phyloP scores from a whole-genome alignment of 2,113 vertebrate species.

The Xiphophorus couchianus region DNA sequence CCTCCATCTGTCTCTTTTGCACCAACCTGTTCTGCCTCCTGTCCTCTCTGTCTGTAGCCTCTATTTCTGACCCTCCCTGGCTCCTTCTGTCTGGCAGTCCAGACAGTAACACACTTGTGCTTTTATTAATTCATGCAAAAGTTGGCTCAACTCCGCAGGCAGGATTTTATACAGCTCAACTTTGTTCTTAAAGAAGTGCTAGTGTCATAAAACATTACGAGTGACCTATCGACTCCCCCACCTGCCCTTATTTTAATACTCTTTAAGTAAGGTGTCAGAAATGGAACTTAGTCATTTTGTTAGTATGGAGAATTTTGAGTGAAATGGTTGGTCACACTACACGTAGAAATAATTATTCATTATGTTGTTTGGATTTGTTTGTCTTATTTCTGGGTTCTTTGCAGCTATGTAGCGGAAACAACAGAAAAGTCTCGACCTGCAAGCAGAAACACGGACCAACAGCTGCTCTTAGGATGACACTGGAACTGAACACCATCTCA shows the following conservation, averaged over 20 bases:
- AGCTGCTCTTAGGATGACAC: neutral
- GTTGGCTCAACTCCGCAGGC: slow-evolving; percentile 45
- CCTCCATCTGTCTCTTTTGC: slow-evolving; percentile 10
- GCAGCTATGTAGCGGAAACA: slow-evolving; percentile 91
- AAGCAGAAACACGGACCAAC: slow-evolving; percentile 3
- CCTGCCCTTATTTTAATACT: neutral
- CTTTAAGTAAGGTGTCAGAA: neutral
- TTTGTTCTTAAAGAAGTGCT: slow-evolving; percentile 52
- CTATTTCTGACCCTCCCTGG: slow-evolving; percentile 6
- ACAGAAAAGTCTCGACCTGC: slow-evolving; percentile 59
- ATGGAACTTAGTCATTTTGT: neutral
- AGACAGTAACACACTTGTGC: slow-evolving; percentile 50
- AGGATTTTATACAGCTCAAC: slow-evolving; percentile 47
- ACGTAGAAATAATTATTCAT: neutral
- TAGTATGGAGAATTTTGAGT: neutral
- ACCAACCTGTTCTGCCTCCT: slow-evolving; percentile 1
- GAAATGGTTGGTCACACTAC: neutral
- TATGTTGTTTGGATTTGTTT: neutral
- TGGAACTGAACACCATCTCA: neutral
- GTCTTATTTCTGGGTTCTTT: neutral
- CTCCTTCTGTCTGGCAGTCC: slow-evolving; percentile 37
- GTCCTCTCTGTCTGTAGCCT: slow-evolving; percentile 1
- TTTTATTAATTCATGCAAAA: slow-evolving; percentile 71
- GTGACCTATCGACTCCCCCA: slow-evolving; percentile 25
- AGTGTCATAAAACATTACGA: slow-evolving; percentile 57